Conservation (phyloP, 1,140 invertebrate genomes). For the Bombus affinis region DNA sequence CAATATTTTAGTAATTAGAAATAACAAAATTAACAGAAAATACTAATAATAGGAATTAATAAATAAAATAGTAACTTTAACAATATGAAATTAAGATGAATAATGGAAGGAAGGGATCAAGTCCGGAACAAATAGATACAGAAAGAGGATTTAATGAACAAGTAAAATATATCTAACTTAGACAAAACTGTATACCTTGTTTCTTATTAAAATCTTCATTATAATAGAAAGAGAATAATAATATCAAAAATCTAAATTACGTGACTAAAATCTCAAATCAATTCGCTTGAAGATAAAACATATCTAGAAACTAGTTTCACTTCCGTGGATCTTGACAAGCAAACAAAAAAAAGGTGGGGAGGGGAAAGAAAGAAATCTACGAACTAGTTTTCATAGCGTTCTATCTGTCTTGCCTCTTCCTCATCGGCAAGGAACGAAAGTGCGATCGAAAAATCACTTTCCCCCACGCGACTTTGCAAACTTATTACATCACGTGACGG, state of each 20-base stretch:
- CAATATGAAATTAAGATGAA: too few relatives aligned
- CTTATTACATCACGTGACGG: constrained; percentile 15
- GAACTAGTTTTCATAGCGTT: background rate
- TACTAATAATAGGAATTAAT: too few relatives aligned
- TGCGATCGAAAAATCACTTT: constrained; percentile 35
- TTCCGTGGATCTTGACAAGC: background rate
- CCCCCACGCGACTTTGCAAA: background rate
- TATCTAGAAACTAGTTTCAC: background rate
- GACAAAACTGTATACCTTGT: background rate
- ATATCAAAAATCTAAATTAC: too few relatives aligned
- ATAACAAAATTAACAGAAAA: too few relatives aligned
- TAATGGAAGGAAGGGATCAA: too few relatives aligned
- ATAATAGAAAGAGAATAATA: background rate
- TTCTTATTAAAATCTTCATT: background rate
- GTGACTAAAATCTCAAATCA: background rate
- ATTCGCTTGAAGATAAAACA: background rate
- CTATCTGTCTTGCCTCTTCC: background rate
- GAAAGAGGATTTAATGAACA: too few relatives aligned
- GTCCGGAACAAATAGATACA: too few relatives aligned
- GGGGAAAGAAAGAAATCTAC: background rate
- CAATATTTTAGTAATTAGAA: too few relatives aligned
- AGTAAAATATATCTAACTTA: too few relatives aligned
- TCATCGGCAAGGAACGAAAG: background rate
- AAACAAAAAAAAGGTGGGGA: background rate
- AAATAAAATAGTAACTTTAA: too few relatives aligned